These are phyloP conservation scores for Lasiommata megera DNA, from an alignment of 2,888 invertebrate genomes.

Conservation along the genomic window DNA sequence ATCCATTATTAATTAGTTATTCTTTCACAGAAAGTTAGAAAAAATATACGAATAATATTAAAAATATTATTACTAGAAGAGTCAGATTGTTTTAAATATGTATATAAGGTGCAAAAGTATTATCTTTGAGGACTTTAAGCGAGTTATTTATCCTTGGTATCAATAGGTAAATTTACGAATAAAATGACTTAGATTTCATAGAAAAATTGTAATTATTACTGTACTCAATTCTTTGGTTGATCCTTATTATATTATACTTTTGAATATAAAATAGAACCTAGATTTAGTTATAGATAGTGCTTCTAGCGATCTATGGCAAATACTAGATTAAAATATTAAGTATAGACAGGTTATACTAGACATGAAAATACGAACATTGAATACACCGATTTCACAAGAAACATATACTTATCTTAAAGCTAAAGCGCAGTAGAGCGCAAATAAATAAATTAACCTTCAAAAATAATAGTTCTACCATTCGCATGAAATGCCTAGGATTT, in stretches of 20 bases:
- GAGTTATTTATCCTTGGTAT: background rate
- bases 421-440: constrained; percentile 33
- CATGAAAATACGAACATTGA: constrained; percentile 28
- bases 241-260: background rate
- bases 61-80: too few relatives aligned
- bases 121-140: background rate
- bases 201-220: constrained; percentile 1
- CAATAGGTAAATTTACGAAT: background rate
- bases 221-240: constrained; percentile 9
- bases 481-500: constrained; percentile 69
- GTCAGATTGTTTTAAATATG: background rate
- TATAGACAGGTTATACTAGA: constrained; percentile 22
- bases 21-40: too few relatives aligned
- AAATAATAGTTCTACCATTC: constrained; percentile 28
- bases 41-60: too few relatives aligned
- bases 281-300: constrained; percentile 22
- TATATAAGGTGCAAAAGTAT: background rate
- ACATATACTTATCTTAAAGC: constrained; percentile 28
- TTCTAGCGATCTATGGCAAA: constrained; percentile 34
- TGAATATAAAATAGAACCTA: constrained; percentile 12
- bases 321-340: constrained; percentile 20
- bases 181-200: background rate
- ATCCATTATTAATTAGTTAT: too few relatives aligned
- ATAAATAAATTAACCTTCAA: constrained; percentile 22
- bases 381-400: constrained; percentile 25